phyloP scores from a whole-genome alignment of 2,888 invertebrate species.

The Neuroscelio doddi region DNA sequence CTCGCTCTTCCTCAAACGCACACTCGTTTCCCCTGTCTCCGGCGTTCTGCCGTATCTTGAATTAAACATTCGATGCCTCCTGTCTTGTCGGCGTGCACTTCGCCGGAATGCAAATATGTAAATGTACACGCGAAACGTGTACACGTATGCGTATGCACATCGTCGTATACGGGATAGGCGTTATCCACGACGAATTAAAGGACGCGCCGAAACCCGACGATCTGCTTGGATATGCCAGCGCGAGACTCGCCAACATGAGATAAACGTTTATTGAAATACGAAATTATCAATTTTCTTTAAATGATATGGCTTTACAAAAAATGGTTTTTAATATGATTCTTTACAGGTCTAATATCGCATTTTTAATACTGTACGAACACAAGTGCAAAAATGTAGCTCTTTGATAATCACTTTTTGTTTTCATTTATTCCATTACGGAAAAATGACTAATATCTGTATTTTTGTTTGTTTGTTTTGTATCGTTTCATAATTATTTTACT shows the following conservation, averaged over 20 bases:
- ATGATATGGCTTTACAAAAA: too few relatives aligned
- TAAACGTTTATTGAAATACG: slow-evolving; percentile 1
- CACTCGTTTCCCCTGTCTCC: slow-evolving; percentile 32
- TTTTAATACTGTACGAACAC: too few relatives aligned
- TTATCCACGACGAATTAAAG: slow-evolving; percentile 64
- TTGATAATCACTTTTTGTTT: too few relatives aligned
- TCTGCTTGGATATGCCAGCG: slow-evolving; percentile 30
- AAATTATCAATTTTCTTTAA: too few relatives aligned
- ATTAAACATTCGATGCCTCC: slow-evolving; percentile 71
- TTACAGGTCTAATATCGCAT: too few relatives aligned
- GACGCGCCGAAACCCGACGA: slow-evolving; percentile 55
- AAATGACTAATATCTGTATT: too few relatives aligned
- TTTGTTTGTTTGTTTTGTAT: too few relatives aligned
- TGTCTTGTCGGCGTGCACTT: slow-evolving; percentile 68
- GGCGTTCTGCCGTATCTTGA: slow-evolving; percentile 63
- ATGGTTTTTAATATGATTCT: too few relatives aligned
- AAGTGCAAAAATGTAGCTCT: too few relatives aligned
- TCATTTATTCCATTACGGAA: too few relatives aligned
- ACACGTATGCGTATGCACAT: slow-evolving; percentile 35
- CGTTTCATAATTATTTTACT: too few relatives aligned
- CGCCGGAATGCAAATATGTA: slow-evolving; percentile 66
- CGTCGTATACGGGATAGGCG: slow-evolving; percentile 42
- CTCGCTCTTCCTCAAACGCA: slow-evolving; percentile 42
- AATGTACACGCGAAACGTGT: slow-evolving; percentile 49
- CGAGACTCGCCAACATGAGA: slow-evolving; percentile 23